phyloP scores from a whole-genome alignment of 1,140 invertebrate genomes.

The Drosophila lacertosa region DNA sequence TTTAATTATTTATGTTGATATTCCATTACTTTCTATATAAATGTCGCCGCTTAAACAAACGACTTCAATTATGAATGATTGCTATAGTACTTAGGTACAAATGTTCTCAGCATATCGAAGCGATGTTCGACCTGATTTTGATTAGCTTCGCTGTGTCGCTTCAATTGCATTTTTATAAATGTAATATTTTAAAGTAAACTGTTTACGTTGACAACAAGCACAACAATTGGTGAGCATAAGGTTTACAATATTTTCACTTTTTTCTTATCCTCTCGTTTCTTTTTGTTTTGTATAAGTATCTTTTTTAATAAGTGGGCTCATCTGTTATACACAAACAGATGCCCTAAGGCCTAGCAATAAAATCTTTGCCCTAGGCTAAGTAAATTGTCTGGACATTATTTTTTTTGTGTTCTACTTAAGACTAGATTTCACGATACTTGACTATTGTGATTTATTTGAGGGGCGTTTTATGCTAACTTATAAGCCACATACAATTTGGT shows the following conservation, averaged over 20 bases:
- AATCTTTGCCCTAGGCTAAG: slow-evolving; percentile 65
- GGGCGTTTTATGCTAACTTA: slow-evolving; percentile 39
- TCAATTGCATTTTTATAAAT: slow-evolving; percentile 34
- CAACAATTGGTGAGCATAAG: slow-evolving; percentile 81
- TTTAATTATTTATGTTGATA: slow-evolving; percentile 31
- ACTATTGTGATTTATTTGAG: slow-evolving; percentile 43
- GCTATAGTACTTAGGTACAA: slow-evolving; percentile 64
- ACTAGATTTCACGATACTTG: slow-evolving; percentile 37
- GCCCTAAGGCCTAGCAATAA: slow-evolving; percentile 46
- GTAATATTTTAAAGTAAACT: slow-evolving; percentile 54
- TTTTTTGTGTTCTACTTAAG: slow-evolving; percentile 39
- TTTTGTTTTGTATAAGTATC: slow-evolving; percentile 5
- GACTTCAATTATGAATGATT: slow-evolving; percentile 43
- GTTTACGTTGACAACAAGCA: slow-evolving; percentile 65
- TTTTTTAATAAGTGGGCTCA: not conserved
- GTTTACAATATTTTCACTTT: slow-evolving; percentile 66
- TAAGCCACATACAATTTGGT: slow-evolving; percentile 46
- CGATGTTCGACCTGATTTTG: slow-evolving; percentile 28
- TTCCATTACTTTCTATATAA: slow-evolving; percentile 52
- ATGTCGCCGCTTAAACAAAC: slow-evolving; percentile 19
- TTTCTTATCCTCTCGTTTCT: slow-evolving; percentile 18
- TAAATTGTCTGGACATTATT: slow-evolving; percentile 71
- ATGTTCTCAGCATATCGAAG: slow-evolving; percentile 41
- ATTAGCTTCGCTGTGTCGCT: slow-evolving; percentile 20
- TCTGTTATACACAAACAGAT: slow-evolving; percentile 36